Conservation (phyloP, 2,113 vertebrate species). For the Silurus asotus region DNA sequence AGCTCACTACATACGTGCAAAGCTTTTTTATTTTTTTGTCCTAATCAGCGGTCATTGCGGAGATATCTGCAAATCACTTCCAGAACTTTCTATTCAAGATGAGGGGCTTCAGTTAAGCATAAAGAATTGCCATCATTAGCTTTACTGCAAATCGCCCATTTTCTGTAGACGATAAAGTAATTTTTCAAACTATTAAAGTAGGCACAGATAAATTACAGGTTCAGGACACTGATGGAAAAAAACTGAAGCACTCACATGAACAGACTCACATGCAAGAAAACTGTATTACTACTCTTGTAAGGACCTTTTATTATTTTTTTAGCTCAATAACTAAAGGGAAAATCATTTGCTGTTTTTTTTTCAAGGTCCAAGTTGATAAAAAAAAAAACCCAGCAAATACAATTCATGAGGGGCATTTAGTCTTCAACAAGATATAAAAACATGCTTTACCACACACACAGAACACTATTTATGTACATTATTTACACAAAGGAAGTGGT, state of each 20-base stretch:
- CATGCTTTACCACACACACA: neutral
- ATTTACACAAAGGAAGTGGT: slow-evolving; percentile 5
- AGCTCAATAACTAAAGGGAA: neutral
- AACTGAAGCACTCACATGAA: neutral
- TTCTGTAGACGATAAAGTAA: slow-evolving; percentile 31
- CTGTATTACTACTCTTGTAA: neutral
- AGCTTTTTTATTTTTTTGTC: slow-evolving; percentile 13
- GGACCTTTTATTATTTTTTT: neutral
- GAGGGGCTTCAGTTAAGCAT: slow-evolving; percentile 38
- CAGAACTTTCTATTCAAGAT: slow-evolving; percentile 33
- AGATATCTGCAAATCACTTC: slow-evolving; percentile 44
- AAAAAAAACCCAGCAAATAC: no score
- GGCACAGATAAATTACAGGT: slow-evolving; percentile 27
- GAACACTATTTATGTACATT: slow-evolving; percentile 18
- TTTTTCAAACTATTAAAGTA: slow-evolving; percentile 37
- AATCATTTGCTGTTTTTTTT: neutral
- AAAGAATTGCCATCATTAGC: slow-evolving; percentile 38
- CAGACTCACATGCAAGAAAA: slow-evolving; percentile 18
- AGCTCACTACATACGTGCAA: slow-evolving; percentile 25
- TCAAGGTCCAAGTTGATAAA: neutral
- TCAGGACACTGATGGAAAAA: slow-evolving; percentile 24
- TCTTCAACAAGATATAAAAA: neutral
- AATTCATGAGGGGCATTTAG: neutral
- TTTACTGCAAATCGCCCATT: slow-evolving; percentile 34
- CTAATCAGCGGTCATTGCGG: slow-evolving; percentile 25